Base-by-base conservation (phyloP, 2,113 vertebrate species). In the Orycteropus afer region DNA sequence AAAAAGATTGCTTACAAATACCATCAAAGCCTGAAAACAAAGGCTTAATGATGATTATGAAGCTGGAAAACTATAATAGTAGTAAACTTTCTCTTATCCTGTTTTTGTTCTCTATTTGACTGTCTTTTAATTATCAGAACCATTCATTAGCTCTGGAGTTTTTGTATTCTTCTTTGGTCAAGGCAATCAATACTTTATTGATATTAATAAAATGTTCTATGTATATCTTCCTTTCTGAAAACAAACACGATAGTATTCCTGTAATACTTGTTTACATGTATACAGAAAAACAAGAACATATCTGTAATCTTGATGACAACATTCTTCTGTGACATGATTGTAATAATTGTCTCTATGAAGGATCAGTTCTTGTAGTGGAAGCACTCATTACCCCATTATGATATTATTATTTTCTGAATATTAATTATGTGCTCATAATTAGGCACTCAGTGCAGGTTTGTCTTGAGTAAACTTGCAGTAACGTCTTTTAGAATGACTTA, bases 11-110 rank as follows among this genome's bases (percentile, higher is more conserved):
- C 29, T 88, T 92, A 78, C 49, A 74, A 76, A 74, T 84, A 42
- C 32, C 14, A 82, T 91, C 65, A 91, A 79, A 86, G 79, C 87
- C 79, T 89, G 63, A 92, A 95, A 86, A 90, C 49, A 91, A 55
- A 89, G 49, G 13, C 42, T 93, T 94, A 80, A 83, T 76, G 17
- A 34, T 96, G 29, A n/a, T 59, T 78, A 55, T 22, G 81, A 92
- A 69, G 27, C n/a, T 63, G 32, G 12, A 93, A 91, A 96, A 74
- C 7, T 45, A 49, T 86, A 7, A n/a, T 18, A 12, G n/a, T 12
- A 55, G n/a, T 20, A 67, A 89, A 61, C 49, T 77, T 0, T 51
- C 6, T 29, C 29, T 3, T 29, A 2, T 65, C n/a, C 29, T 32
- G 73, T 13, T 32, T 27, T 40, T 42, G 67, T 49, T 15, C 15